Evolutionary conservation across 2,888 invertebrate species (phyloP).

Genomic region (Drosophila putrida): DNA sequence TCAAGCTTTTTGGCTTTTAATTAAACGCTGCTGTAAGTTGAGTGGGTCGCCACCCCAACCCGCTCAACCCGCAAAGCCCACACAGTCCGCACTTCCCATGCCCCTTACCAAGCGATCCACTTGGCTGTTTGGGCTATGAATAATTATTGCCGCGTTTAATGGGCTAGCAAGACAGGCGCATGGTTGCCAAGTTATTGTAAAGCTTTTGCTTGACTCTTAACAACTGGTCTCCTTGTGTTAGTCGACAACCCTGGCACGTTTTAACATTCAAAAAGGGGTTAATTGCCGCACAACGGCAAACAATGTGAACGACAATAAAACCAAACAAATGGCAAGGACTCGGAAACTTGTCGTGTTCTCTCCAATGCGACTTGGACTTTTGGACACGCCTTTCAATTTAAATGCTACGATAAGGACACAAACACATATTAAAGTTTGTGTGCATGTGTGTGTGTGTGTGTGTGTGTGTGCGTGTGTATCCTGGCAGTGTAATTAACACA

Average conservation of each 20-base stretch:
- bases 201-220: background rate
- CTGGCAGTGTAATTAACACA: constrained; percentile 67
- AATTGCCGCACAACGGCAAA: constrained; percentile 60
- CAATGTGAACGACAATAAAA: constrained; percentile 56
- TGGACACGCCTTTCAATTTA: constrained; percentile 79
- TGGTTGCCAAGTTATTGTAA: constrained; percentile 33
- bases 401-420: constrained; percentile 59
- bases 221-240: background rate
- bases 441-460: background rate
- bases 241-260: constrained; percentile 33
- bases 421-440: no score
- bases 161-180: constrained; percentile 40
- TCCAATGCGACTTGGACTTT: constrained; percentile 38
- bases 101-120: background rate
- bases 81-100: background rate
- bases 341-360: constrained; percentile 33
- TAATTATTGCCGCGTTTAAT: constrained; percentile 63
- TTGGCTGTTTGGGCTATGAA: constrained; percentile 48
- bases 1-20: constrained; percentile 62
- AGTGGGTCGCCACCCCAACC: constrained; percentile 43
- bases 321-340: constrained; percentile 43
- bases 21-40: constrained; percentile 64
- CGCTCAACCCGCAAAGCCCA: background rate
- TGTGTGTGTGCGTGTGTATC: constrained; percentile 22
- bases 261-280: constrained; percentile 66